Percentiles rank a stretch among this genome's conserved stretches.
These are phyloP conservation scores for Lichenostomus cassidix DNA, from an alignment of 2,113 vertebrate species.

Conservation along the genomic window DNA sequence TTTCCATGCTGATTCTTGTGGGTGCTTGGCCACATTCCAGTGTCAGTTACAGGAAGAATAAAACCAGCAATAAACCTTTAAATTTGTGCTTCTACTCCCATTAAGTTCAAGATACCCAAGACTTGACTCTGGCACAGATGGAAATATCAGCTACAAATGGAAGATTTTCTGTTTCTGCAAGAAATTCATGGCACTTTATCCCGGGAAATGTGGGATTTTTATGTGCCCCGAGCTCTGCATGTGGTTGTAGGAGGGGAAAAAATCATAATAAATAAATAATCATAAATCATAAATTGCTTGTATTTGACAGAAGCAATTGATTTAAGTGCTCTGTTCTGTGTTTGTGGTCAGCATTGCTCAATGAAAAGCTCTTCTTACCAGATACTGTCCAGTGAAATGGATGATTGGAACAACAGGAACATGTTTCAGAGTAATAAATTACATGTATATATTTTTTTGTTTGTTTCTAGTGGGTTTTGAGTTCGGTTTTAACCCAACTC, in stretches of 20 bases:
- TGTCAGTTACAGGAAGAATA: neutral
- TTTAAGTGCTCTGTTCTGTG: neutral
- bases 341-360: neutral
- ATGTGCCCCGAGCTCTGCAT: neutral
- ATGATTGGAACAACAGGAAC: neutral
- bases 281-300: neutral
- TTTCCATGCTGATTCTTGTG: neutral
- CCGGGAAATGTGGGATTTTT: neutral
- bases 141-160: neutral
- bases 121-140: neutral
- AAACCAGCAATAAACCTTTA: neutral
- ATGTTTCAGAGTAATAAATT: neutral
- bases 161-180: neutral
- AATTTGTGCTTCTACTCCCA: neutral
- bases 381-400: neutral
- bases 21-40: conserved; percentile 1
- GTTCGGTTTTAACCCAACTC: neutral
- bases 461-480: neutral
- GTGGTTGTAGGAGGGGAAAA: neutral
- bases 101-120: neutral
- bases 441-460: neutral
- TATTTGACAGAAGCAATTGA: neutral
- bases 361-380: neutral
- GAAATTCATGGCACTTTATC: neutral
- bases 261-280: neutral